Conservation (phyloP, 2,888 invertebrate genomes). For the Brachyptera putata region DNA sequence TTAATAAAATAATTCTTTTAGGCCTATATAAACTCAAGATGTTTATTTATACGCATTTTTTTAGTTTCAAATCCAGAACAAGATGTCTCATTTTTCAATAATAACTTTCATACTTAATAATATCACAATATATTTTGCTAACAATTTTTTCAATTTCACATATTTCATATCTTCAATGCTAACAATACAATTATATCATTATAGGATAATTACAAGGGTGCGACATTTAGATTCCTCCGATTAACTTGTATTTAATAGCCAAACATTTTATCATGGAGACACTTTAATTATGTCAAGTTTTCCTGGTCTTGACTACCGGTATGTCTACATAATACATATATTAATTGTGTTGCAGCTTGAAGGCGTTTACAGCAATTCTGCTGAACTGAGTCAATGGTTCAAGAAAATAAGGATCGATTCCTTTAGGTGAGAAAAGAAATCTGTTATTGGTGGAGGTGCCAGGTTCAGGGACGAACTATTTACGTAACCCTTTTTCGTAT, state of each 20-base stretch:
- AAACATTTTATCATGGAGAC: background rate
- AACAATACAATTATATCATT: background rate
- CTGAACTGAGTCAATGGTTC: slow-evolving; percentile 73
- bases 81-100: no score
- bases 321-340: no score
- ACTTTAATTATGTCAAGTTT: background rate
- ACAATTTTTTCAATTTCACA: no score
- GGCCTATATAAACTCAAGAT: no score
- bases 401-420: slow-evolving; percentile 82
- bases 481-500: no score
- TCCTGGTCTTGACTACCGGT: no score
- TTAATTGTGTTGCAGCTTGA: slow-evolving; percentile 75
- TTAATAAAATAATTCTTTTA: no score
- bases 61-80: no score
- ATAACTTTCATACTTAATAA: no score
- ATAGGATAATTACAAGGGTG: background rate
- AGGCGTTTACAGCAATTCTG: slow-evolving; percentile 73
- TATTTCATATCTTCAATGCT: background rate
- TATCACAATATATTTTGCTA: no score
- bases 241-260: background rate
- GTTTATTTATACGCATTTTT: no score
- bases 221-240: background rate
- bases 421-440: slow-evolving; percentile 55
- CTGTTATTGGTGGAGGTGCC: no score
- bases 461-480: background rate